A percentile compares a stretch with the other conserved stretches of the same genome.
Conservation (phyloP, 2,797 vertebrate species). For the Pangasius djambal region DNA sequence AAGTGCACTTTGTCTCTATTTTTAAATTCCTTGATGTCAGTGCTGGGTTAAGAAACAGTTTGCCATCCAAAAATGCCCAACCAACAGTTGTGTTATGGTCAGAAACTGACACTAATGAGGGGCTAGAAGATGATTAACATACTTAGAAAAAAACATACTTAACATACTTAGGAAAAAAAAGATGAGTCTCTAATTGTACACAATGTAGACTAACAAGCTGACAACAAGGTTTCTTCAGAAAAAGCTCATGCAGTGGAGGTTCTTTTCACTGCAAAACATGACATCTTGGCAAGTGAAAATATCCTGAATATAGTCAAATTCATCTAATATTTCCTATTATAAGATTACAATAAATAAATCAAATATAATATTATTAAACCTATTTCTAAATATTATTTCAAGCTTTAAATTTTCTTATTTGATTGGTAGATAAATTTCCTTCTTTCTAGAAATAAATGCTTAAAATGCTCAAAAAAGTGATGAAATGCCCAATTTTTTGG, state of each 20-base stretch:
- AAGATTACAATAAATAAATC: neutral
- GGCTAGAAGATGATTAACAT: neutral
- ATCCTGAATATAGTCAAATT: neutral
- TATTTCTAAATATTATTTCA: neutral
- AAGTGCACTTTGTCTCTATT: neutral
- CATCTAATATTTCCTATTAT: too few species aligned
- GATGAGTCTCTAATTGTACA: neutral
- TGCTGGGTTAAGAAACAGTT: conserved; percentile 4
- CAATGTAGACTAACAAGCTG: neutral
- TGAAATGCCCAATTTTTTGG: neutral
- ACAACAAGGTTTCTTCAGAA: neutral
- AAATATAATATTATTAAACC: neutral
- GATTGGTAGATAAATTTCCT: neutral
- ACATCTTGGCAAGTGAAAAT: neutral
- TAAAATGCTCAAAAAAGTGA: neutral
- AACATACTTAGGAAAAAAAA: neutral
- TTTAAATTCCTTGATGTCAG: neutral
- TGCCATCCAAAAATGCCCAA: neutral
- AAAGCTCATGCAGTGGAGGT: neutral
- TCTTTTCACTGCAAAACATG: neutral
- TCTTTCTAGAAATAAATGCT: neutral
- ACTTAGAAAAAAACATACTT: neutral
- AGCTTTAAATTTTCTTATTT: neutral
- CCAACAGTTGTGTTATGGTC: neutral
- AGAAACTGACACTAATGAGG: neutral